These are phyloP conservation scores for Podarcis raffonei DNA, from an alignment of 2,113 vertebrate genomes.

Conservation along the genomic window DNA sequence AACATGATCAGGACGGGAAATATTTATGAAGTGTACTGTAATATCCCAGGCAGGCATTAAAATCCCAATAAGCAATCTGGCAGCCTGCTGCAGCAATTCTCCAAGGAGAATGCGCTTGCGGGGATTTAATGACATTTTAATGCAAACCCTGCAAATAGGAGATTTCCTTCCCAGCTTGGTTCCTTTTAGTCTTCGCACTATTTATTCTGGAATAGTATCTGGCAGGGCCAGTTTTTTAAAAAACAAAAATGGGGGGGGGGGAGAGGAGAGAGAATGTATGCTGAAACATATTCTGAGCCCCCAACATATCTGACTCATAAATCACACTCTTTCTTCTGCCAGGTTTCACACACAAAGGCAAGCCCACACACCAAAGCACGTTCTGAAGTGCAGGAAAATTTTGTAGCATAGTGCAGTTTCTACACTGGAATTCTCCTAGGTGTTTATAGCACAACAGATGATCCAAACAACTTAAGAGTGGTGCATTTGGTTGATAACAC, in stretches of 20 bases:
- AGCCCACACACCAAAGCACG: background rate
- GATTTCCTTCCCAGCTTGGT: conserved; percentile 25
- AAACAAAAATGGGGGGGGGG: background rate
- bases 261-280: background rate
- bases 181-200: conserved; percentile 19
- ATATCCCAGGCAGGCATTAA: conserved; percentile 37
- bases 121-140: conserved; percentile 41
- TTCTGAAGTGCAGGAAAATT: background rate
- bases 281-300: conserved; percentile 15
- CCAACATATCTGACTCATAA: conserved; percentile 27
- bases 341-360: conserved; percentile 5
- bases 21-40: conserved; percentile 53
- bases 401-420: background rate
- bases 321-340: conserved; percentile 12
- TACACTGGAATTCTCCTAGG: background rate
- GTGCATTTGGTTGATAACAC: background rate
- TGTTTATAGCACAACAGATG: background rate
- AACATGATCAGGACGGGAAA: conserved; percentile 30
- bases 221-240: background rate
- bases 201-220: conserved; percentile 35
- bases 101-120: conserved; percentile 30
- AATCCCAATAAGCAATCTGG: conserved; percentile 45
- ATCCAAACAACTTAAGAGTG: background rate
- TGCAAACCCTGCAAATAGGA: conserved; percentile 40
- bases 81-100: conserved; percentile 20